Base-by-base conservation (phyloP, 2,113 vertebrate species). In the Thermophis baileyi region DNA sequence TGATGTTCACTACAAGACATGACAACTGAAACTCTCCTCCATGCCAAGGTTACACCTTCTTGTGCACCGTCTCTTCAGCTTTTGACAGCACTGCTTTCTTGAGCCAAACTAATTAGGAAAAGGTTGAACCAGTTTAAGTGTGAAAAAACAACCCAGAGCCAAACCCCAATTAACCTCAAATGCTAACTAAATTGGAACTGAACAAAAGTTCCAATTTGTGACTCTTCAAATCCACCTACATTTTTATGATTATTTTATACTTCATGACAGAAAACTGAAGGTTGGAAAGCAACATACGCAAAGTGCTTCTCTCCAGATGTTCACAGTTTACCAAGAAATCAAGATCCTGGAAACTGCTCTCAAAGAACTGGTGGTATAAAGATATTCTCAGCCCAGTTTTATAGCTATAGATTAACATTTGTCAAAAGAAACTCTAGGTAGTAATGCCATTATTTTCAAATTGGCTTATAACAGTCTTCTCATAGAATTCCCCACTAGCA, bases 51-150 rank as follows among this genome's bases (percentile, higher is more conserved):
- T 93, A 60, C 89, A 81, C 91, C 95, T 94, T 55, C 53, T 53
- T 90, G 8, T 0, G 0, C 85, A 95, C 81, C 55, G 24, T 47
- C 86, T 94, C 87, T 89, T 85, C 81, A 89, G 25, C n/a, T 90
- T 88, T 93, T 93, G 55, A 94, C 46, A 89, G 63, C 87, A 88
- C 91, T 93, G 25, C 47, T 95, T 97, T 95, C 93, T 93, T 85
- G 60, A 94, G 87, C 90, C 2, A 6, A 93, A 60, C 90, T 95
- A 88, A 92, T 94, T 91, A 95, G 89, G 60, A 93, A 91, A 3
- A 11, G 0, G 0, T 18, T 44, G 2, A 92, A 88, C 20, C 55
- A 89, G 49, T 93, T 95, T 93, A 91, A 35, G 10, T 0, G 85
- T 51, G 88, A 85, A 27, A 18, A 89, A 94, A 93, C 6, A 89